Base-by-base conservation (phyloP, 2,113 vertebrate genomes). In the Hyperopisus bebe region DNA sequence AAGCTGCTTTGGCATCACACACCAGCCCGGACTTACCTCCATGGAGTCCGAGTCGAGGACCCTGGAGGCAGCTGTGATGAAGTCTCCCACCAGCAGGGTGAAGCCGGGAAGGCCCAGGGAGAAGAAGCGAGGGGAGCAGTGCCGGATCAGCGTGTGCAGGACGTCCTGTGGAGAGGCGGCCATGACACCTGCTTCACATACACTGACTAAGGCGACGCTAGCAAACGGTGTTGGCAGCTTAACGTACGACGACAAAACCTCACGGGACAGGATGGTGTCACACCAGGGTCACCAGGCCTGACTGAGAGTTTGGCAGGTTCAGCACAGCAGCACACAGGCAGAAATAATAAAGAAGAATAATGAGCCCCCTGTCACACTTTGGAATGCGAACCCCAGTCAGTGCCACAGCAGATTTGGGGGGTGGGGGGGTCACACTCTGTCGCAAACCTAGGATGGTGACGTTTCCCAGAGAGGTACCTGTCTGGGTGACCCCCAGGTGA, bases 101-200 rank as follows among this genome's bases (percentile, higher is more conserved):
- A 99, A 99, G 88, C 98, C 98, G 2, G 98, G 98, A 88, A 99
- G 95, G 51, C 97, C 97, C 91, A 99, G 95, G 93, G 98, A 98
- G 94, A 99, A 99, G 94, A 99, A 99, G 24, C 97, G 97, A 0
- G 98, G 97, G 0, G 97, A 97, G 92, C 98, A 99, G 94, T 97
- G 97, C 91, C 95, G 97, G 92, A 99, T 95, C 90, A 99, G 95
- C 0, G 96, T 98, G 93, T 98, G 97, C 90, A 99, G 92, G 92
- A 99, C 95, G 93, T 99, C 98, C 98, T 89, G 89, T 17, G 13
- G 47, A 15, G 21, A 24, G 44, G 39, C 3, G 13, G 47, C 1
- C 13, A 51, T 9, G 85, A 31, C 7, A 27, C n/a, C 15, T 0
- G 11, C 10, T n/a, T 35, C 48, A 53, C 15, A 17, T 8, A n/a